Percentiles rank a stretch among this genome's conserved stretches.
Evolutionary conservation across 2,113 vertebrate species (phyloP).

Genomic region (Notechis scutatus): DNA sequence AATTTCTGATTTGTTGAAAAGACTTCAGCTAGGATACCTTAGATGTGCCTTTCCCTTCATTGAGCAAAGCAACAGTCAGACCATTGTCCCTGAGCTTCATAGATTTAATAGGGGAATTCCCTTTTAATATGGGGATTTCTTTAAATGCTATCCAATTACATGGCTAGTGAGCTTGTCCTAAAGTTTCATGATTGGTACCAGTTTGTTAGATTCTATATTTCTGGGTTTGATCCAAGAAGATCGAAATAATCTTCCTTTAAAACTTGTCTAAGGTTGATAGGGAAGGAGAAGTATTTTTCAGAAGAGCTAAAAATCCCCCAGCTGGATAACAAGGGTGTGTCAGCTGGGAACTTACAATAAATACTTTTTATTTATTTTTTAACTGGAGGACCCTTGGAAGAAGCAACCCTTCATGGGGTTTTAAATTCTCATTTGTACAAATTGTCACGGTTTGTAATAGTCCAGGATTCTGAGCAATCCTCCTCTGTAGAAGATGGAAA

Average conservation of each 20-base stretch:
- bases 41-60: neutral
- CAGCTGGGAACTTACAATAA: neutral
- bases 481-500: neutral
- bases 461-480: neutral
- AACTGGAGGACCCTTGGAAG: neutral
- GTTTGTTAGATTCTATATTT: neutral
- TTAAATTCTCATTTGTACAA: neutral
- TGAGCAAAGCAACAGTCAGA: neutral
- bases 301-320: neutral
- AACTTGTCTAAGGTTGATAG: neutral
- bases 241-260: neutral
- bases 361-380: neutral
- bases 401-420: neutral
- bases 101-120: neutral
- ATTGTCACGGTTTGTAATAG: neutral
- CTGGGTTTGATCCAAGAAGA: neutral
- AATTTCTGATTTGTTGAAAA: neutral
- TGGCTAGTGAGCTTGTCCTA: neutral
- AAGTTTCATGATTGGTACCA: neutral
- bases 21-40: neutral
- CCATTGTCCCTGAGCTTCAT: neutral
- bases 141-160: neutral
- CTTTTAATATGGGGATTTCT: neutral
- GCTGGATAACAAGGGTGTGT: neutral
- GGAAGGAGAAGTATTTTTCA: neutral